Evolutionary conservation across 1,140 invertebrate genomes (phyloP), one percentile per base, ranked within the genome.

Genomic region (Drosophila willistoni): DNA sequence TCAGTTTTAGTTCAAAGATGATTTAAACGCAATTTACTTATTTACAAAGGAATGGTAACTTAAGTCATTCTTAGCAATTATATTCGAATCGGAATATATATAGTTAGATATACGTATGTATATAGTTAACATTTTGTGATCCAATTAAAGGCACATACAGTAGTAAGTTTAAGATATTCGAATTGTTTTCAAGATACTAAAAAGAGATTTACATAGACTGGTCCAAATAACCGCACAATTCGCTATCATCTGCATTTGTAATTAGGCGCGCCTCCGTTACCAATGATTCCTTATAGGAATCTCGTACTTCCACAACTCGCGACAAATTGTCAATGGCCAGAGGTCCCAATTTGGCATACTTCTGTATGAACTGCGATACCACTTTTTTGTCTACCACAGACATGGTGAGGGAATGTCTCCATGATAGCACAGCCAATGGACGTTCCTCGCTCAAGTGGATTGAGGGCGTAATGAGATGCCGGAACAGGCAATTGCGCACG

Each of bases 381-480:
- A 95, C 84, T 34, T 92, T 78, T 1, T 93, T 91, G 81, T 96
- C 93, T 0, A 96, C 94, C 36, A 94, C 93, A 3, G 95, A 95
- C 95, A 97, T 96, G 66, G 94, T 93, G 13, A 97, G 87, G 61
- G 93, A 93, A 83, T 94, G 94, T 19, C 96, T 96, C 97, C 97
- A 97, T 1, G 96, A 93, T 2, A 97, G 91, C 73, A 98, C 81
- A 2, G 95, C 96, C 3, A 97, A 90, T 0, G 97, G 96, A 94
- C 95, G 93, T 25, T 95, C 93, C 39, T 92, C 80, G 39, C 93
- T 91, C 3, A 98, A 84, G 17, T 93, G 73, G 75, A 93, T 95
- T 65, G 95, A 96, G 0, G 97, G 95, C 4, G 96, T 96, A 60
- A 98, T 97, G 0, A 98, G 92, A 90, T 98, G 96, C 62, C 96